phyloP scores from a whole-genome alignment of 2,113 vertebrate genomes.

The Myiopsitta monachus region DNA sequence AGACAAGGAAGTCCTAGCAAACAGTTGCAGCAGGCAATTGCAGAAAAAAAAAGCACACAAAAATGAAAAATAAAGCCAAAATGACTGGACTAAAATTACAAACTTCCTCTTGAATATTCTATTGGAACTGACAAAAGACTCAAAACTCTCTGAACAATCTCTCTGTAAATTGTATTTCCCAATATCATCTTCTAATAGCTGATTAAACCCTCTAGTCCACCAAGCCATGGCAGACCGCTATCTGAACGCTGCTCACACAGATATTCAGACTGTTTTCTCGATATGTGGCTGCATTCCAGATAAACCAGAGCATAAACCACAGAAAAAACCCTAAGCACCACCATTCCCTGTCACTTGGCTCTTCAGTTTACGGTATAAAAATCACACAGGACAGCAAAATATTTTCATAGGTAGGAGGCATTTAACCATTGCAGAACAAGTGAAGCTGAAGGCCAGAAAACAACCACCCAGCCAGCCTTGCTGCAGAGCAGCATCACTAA shows the following conservation, averaged over 20 bases:
- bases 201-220: not conserved
- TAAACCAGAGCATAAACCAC: slow-evolving; percentile 8
- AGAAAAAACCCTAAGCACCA: not conserved
- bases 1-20: not conserved
- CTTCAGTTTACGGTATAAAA: not conserved
- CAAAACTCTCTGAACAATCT: not conserved
- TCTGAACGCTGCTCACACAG: not conserved
- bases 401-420: slow-evolving; percentile 18
- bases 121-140: slow-evolving; percentile 3
- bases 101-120: not conserved
- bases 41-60: slow-evolving; percentile 13
- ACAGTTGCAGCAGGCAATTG: not conserved
- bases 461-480: not conserved
- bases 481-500: not conserved
- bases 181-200: not conserved
- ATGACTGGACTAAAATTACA: not conserved
- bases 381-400: not conserved
- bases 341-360: not conserved
- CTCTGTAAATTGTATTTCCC: not conserved
- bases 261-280: not conserved
- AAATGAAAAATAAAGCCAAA: not conserved
- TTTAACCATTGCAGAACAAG: not conserved
- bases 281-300: rapidly evolving
- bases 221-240: not conserved
- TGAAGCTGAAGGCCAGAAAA: not conserved